phyloP scores from a whole-genome alignment of 30 jellyfish, hydroid and myxozoan species.

The Nemopilema nomurai region DNA sequence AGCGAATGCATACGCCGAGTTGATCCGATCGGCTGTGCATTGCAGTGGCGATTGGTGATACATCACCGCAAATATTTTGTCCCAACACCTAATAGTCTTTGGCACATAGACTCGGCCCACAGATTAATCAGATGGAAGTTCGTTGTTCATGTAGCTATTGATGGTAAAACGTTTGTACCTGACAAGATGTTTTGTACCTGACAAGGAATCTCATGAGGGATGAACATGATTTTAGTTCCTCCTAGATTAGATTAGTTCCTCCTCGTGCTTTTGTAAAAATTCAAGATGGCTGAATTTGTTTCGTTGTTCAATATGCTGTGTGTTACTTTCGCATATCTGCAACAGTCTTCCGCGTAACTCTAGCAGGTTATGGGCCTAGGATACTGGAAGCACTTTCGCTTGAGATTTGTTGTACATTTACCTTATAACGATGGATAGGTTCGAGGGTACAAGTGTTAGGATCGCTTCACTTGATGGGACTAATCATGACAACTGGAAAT shows the following conservation, averaged over 20 bases:
- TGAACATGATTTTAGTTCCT: too few species aligned
- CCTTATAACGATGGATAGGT: conserved; percentile 16
- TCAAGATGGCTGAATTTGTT: too few species aligned
- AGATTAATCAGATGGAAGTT: background rate
- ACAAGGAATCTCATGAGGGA: too few species aligned
- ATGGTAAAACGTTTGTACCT: conserved; percentile 5
- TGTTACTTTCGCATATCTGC: too few species aligned
- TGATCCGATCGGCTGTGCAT: conserved; percentile 46
- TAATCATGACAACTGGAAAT: conserved; percentile 21
- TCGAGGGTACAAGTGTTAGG: conserved; percentile 43
- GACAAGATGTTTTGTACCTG: too few species aligned
- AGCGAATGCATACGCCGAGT: conserved; percentile 31
- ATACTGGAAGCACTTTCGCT: background rate
- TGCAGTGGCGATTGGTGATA: conserved; percentile 51
- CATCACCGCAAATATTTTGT: conserved; percentile 15
- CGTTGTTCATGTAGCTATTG: conserved; percentile 6
- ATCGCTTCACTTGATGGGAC: conserved; percentile 48
- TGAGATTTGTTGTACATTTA: conserved; percentile 2
- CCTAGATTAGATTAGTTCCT: too few species aligned
- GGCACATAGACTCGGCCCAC: conserved; percentile 4
- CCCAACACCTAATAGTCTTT: background rate
- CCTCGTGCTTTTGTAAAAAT: too few species aligned
- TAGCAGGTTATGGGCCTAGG: conserved; percentile 45
- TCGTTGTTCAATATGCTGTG: too few species aligned
- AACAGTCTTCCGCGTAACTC: background rate